phyloP scores from a whole-genome alignment of 2,797 vertebrate genomes.

The Thamnophis elegans region DNA sequence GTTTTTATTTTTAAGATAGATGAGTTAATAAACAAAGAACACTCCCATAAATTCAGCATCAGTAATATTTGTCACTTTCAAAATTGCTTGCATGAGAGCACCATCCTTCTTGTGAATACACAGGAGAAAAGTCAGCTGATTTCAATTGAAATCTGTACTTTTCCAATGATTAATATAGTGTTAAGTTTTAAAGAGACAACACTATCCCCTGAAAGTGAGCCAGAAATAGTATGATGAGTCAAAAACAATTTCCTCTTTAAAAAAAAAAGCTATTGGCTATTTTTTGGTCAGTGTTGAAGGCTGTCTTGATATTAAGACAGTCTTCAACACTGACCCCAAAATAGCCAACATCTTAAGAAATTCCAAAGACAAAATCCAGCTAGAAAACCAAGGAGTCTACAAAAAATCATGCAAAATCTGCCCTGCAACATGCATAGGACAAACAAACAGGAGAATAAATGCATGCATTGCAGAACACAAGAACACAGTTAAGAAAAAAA shows the following conservation, averaged over 20 bases:
- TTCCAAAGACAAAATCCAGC: too few species aligned
- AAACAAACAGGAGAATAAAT: too few species aligned
- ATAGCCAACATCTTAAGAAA: too few species aligned
- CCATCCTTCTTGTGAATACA: slow-evolving; percentile 72
- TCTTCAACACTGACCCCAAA: too few species aligned
- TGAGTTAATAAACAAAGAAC: slow-evolving; percentile 76
- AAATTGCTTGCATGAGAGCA: slow-evolving; percentile 70
- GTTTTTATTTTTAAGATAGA: slow-evolving; percentile 75
- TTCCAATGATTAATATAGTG: slow-evolving; percentile 63
- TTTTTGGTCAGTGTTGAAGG: too few species aligned
- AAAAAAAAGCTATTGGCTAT: too few species aligned
- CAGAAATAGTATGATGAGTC: background rate
- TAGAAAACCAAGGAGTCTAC: too few species aligned
- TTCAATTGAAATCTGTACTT: slow-evolving; percentile 50
- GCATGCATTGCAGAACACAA: too few species aligned
- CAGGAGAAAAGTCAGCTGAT: slow-evolving; percentile 49
- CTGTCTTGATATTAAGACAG: too few species aligned
- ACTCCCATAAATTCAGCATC: slow-evolving; percentile 74
- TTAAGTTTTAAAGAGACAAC: slow-evolving; percentile 57
- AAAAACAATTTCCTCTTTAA: background rate
- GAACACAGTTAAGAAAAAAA: too few species aligned
- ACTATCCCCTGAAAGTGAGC: slow-evolving; percentile 51
- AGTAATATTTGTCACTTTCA: slow-evolving; percentile 75
- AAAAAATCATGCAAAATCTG: too few species aligned
- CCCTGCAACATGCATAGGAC: too few species aligned